Evolutionary conservation across 2,797 vertebrate species (phyloP), one percentile per base, ranked within the genome.

Genomic region (Rhinella marina): DNA sequence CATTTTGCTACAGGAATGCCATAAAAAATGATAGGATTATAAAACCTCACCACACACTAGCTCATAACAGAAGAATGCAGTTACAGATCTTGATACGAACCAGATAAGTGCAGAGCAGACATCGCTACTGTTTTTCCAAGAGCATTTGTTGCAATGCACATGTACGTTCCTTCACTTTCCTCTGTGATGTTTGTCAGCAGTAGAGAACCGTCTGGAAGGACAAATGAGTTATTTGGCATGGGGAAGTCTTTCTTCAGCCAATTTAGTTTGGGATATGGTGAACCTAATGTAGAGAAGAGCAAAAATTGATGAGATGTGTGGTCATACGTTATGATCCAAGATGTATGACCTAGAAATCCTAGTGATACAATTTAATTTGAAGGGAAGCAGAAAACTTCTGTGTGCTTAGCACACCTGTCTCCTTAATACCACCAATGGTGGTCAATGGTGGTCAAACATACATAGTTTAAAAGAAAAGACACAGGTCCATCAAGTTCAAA

Each of bases 121-220:
- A 90, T 88, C 54, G 96, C 95, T 13, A 91, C 86, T 7, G 95
- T 93, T 92, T 94, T 95, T 89, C 97, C 97, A 0, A 97, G 91
- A 23, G 91, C 90, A 9, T 96, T 98, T 84, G 93, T 89, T 90
- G 96, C 96, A n/a, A 93, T 91, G 90, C 97, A 98, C 77, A 91
- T 91, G 66, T 97, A 98, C 21, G 89, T 94, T 76, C 97, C 97
- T 84, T 92, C 92, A 87, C 95, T 93, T 85, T 93, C 92, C 2
- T 89, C 73, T 12, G 95, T 95, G 90, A 97, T 88, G 12, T 96
- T 97, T 80, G 85, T 93, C 90, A 98, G 93, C 92, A 96, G 93
- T 80, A 98, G 90, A 75, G 96, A 96, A 29, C 96, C 96, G 57
- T 96, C 95, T 23, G 90, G 90, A 90, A 96, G 92, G 16, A 92